Evolutionary conservation across 2,888 invertebrate species (phyloP).

Genomic region (Syrista parreyssii): DNA sequence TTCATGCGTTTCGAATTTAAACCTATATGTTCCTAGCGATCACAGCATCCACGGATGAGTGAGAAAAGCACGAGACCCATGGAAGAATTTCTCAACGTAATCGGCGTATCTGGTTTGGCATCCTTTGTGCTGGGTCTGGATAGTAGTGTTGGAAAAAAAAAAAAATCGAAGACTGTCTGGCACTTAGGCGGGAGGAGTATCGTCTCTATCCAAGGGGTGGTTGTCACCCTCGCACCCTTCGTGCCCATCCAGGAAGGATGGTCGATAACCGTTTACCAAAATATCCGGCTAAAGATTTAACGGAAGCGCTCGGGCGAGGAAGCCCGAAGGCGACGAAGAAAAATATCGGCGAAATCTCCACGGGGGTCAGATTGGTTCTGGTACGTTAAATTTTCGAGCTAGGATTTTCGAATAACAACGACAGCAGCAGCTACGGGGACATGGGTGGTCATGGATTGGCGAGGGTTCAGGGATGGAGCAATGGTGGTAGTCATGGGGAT

Average conservation of each 20-base stretch:
- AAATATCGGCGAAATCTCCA: conserved; percentile 35
- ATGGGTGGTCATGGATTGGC: neutral
- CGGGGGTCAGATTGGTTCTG: conserved; percentile 29
- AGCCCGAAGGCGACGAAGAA: conserved; percentile 20
- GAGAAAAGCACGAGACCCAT: too few relatives aligned
- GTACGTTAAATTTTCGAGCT: conserved; percentile 24
- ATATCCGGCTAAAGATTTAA: conserved; percentile 36
- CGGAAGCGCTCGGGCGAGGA: conserved; percentile 18
- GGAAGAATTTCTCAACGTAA: too few relatives aligned
- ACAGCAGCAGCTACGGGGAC: neutral
- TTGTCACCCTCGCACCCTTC: too few relatives aligned
- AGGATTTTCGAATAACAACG: conserved; percentile 24
- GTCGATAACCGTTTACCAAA: conserved; percentile 32
- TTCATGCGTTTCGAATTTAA: too few relatives aligned
- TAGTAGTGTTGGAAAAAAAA: too few relatives aligned
- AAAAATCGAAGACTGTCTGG: too few relatives aligned
- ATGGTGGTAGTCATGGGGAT: conserved; percentile 6
- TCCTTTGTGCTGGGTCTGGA: too few relatives aligned
- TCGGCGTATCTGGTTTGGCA: too few relatives aligned
- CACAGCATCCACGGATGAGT: too few relatives aligned
- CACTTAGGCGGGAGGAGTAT: too few relatives aligned
- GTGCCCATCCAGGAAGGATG: neutral
- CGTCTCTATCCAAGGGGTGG: too few relatives aligned
- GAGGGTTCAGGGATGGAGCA: conserved; percentile 7
- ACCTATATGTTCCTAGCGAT: too few relatives aligned